Conservation (phyloP, 2,113 vertebrate genomes). For the Dolichallabes microphthalmus region DNA sequence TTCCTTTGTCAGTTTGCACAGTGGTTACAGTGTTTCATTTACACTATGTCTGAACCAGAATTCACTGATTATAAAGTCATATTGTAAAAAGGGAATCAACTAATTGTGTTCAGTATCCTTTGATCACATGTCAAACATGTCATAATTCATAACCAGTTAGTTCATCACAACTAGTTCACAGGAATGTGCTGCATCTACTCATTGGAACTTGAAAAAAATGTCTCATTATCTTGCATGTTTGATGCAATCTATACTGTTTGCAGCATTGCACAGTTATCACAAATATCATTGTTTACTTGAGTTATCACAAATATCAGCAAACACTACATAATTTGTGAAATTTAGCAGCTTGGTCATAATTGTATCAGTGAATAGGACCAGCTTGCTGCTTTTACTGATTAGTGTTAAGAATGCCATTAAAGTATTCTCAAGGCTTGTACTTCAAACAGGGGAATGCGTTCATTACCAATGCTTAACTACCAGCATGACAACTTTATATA, state of each 20-base stretch:
- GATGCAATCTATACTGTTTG: too few relatives aligned
- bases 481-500: constrained; percentile 1
- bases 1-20: not conserved
- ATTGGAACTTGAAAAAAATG: not conserved
- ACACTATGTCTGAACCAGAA: not conserved
- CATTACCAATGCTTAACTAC: not conserved
- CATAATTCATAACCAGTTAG: constrained; percentile 4
- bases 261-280: not conserved
- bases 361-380: not conserved
- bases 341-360: not conserved
- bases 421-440: not conserved
- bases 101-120: not conserved
- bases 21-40: not conserved
- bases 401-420: not conserved
- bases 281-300: not conserved
- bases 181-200: not conserved
- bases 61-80: not conserved
- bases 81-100: not conserved
- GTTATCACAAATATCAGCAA: not conserved
- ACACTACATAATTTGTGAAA: not conserved
- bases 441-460: not conserved
- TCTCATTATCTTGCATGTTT: not conserved
- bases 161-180: not conserved
- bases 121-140: not conserved
- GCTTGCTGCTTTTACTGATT: not conserved